Evolutionary conservation across 2,797 vertebrate species (phyloP), one percentile per base, ranked within the genome.

Genomic region (Molothrus aeneus): DNA sequence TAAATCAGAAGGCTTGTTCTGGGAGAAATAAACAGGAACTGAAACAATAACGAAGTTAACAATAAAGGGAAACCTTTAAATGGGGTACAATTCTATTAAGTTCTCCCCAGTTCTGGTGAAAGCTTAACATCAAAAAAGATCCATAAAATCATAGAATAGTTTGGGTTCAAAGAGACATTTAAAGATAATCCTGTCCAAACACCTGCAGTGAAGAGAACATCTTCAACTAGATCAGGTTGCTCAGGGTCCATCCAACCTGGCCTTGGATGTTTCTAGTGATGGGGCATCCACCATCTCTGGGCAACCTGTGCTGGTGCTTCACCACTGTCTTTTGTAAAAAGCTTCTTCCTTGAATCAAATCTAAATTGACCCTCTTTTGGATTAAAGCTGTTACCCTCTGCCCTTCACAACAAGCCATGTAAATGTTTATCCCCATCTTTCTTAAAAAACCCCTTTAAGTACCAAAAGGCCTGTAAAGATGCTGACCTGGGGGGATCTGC

Each of bases 51-150:
- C 1, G 1, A 71, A 69, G 26, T 70, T 92, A 93, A 93, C 86
- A 97, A 77, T 95, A 50, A 90, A 6, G 63, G 86, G 83, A 94
- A 95, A 28, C 9, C 66, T 88, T 94, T 90, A 77, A 82, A 43
- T 80, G 43, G 22, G 9, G 4, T 68, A 18, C 34, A 68, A 38
- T 81, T 38, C 6, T 92, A 13, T 69, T 54, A 66, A 79, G n/a
- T 65, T 93, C 26, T 12, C 11, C 3, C 8, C 0, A 22, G 25
- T 57, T 85, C 60, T 93, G n/a, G 36, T 65, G 59, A 70, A 90
- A 86, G 22, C 22, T 69, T 84, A 69, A 63, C 22, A 68, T 88
- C 17, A 88, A 71, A 85, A 93, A 78, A 57, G 26, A n/a, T 47
- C 15, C 10, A 25, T n/a, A 45, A 54, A 90, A 66, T 79, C 26